phyloP scores from a whole-genome alignment of 2,797 vertebrate species.

The Phaenicophaeus curvirostris region DNA sequence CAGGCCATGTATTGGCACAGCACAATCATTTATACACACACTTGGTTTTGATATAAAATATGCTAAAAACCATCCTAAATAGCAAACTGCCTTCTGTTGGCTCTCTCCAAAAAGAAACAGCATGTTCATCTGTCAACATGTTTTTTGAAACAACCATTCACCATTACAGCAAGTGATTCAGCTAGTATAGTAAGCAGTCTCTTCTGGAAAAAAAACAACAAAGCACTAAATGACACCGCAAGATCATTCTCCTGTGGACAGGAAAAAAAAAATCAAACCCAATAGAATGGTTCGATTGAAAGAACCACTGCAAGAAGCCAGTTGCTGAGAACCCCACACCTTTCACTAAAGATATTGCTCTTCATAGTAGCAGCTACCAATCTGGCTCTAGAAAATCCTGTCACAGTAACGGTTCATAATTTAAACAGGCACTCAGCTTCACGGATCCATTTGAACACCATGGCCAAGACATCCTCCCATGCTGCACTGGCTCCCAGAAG shows the following conservation, averaged over 20 bases:
- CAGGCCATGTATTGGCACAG: not conserved
- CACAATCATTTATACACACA: not conserved
- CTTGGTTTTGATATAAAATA: conserved; percentile 5
- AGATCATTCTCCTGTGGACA: not conserved
- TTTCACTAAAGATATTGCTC: not conserved
- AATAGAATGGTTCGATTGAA: not conserved
- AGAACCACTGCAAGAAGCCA: fast-evolving
- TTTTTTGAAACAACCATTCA: conserved; percentile 13
- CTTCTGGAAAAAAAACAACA: not conserved
- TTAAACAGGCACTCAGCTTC: not conserved
- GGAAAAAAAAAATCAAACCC: not conserved
- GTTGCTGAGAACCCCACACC: not conserved
- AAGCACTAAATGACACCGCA: not conserved
- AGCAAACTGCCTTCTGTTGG: conserved; percentile 15
- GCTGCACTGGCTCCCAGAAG: not conserved
- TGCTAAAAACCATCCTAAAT: not conserved
- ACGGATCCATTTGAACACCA: not conserved
- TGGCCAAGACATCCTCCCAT: not conserved
- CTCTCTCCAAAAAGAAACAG: conserved; percentile 27
- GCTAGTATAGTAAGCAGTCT: not conserved
- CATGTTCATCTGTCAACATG: conserved; percentile 18
- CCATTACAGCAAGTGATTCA: conserved; percentile 15
- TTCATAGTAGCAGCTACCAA: not conserved
- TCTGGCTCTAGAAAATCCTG: not conserved
- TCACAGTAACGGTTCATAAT: not conserved